Evolutionary conservation across 2,888 invertebrate genomes (phyloP).

Genomic region (Trissolcus japonicus): DNA sequence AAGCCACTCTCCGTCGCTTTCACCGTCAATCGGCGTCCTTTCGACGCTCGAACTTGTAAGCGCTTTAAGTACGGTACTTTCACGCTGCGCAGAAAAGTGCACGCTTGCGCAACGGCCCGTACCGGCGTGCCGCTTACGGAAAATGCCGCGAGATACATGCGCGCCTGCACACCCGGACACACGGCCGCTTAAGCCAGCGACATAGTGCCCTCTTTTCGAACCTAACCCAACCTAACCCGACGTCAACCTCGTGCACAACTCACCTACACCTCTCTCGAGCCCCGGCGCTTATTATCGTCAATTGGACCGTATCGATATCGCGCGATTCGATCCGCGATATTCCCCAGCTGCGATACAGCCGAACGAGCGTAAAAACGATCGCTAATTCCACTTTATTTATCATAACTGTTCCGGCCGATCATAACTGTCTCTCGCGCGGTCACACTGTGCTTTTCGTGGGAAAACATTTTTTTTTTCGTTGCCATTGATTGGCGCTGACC

Average conservation of each 20-base stretch:
- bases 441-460: conserved; percentile 4
- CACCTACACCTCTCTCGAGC: conserved; percentile 6
- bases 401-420: conserved; percentile 26
- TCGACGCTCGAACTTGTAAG: conserved; percentile 47
- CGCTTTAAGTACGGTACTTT: conserved; percentile 44
- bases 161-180: conserved; percentile 54
- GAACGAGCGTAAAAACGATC: conserved; percentile 32
- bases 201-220: conserved; percentile 60
- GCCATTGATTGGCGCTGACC: conserved; percentile 22
- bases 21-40: conserved; percentile 49
- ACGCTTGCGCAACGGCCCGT: conserved; percentile 44
- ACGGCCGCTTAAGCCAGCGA: conserved; percentile 51
- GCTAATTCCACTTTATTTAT: conserved; percentile 16
- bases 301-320: conserved; percentile 54
- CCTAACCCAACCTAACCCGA: conserved; percentile 33
- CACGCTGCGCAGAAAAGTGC: conserved; percentile 45
- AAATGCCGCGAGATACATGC: conserved; percentile 47
- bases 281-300: conserved; percentile 30
- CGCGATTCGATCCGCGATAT: conserved; percentile 13
- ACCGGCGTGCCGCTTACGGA: conserved; percentile 53
- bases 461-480: background rate
- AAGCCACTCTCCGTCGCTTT: conserved; percentile 48
- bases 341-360: conserved; percentile 10
- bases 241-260: conserved; percentile 9
- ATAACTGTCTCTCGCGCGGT: conserved; percentile 10